A percentile compares a stretch with the other conserved stretches of the same genome.
Conservation (phyloP, 2,797 vertebrate species). For the Zenarchopterus dispar region DNA sequence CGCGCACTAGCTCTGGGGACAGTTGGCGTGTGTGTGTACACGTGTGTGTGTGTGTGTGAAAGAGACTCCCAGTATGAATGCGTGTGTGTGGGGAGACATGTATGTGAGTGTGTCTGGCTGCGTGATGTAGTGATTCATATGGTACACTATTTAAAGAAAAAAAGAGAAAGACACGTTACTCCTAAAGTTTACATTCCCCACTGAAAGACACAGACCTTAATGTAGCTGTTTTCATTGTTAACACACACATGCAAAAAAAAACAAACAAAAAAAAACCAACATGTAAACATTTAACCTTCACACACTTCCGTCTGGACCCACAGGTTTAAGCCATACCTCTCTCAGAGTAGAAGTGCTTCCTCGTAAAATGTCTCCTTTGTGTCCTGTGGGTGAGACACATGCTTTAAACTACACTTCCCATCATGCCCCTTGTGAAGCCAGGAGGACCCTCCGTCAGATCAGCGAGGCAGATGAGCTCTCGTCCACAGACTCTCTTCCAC, state of each 20-base stretch:
- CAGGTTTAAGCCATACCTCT: conserved; percentile 81
- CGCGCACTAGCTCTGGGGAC: conserved; percentile 75
- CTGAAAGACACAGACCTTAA: conserved; percentile 74
- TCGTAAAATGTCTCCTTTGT: conserved; percentile 70
- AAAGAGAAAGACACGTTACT: conserved; percentile 51
- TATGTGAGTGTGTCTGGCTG: conserved; percentile 4
- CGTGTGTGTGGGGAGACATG: conserved; percentile 21
- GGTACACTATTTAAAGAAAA: conserved; percentile 69
- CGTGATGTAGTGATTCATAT: conserved; percentile 48
- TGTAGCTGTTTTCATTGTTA: conserved; percentile 59
- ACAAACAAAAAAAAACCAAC: conserved; percentile 35
- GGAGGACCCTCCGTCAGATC: conserved; percentile 13
- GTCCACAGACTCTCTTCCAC: conserved; percentile 26
- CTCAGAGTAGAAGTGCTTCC: conserved; percentile 78
- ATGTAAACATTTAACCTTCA: conserved; percentile 27
- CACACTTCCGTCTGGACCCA: conserved; percentile 59
- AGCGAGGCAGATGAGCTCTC: conserved; percentile 10
- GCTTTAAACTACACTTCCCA: conserved; percentile 77
- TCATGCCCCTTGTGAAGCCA: conserved; percentile 59
- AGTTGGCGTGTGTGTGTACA: conserved; percentile 3
- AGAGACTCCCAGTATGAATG: conserved; percentile 27
- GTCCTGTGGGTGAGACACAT: conserved; percentile 71
- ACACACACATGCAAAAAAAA: conserved; percentile 44
- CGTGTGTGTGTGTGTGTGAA: conserved; percentile 5
- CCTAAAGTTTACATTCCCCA: conserved; percentile 78